phyloP scores from a whole-genome alignment of 1,140 invertebrate genomes.

The Calliphora vicina region DNA sequence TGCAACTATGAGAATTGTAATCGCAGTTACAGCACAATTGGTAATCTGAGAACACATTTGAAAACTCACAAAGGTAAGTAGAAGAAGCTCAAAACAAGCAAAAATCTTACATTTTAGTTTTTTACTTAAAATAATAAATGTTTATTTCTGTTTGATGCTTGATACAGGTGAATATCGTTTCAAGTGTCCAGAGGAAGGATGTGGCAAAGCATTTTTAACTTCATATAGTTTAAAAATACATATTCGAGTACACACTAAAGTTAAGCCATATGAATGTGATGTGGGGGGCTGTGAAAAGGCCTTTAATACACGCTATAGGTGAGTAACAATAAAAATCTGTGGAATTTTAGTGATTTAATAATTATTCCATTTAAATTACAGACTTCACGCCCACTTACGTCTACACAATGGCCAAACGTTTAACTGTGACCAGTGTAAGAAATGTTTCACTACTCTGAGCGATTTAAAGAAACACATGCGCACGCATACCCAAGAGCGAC shows the following conservation, averaged over 20 bases:
- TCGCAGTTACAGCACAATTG: constrained; percentile 91
- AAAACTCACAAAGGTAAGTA: constrained; percentile 93
- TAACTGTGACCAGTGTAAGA: constrained; percentile 88
- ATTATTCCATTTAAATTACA: constrained; percentile 58
- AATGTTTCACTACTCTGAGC: constrained; percentile 93
- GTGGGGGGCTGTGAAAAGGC: constrained; percentile 86
- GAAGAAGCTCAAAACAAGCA: too few species aligned
- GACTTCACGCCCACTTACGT: constrained; percentile 89
- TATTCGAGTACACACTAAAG: constrained; percentile 92
- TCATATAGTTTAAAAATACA: constrained; percentile 96
- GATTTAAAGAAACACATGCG: constrained; percentile 93
- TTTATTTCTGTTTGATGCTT: neutral
- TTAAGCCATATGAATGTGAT: constrained; percentile 87
- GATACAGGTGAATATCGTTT: constrained; percentile 90
- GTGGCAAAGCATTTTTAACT: constrained; percentile 93
- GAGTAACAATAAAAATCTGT: constrained; percentile 24
- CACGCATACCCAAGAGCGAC: constrained; percentile 91
- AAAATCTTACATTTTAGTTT: too few species aligned
- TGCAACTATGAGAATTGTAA: constrained; percentile 91
- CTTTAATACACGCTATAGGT: constrained; percentile 93
- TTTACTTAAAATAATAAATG: too few species aligned
- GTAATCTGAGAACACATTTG: constrained; percentile 93
- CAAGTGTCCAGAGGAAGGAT: constrained; percentile 85
- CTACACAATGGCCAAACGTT: constrained; percentile 95
- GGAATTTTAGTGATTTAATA: neutral